Conservation (phyloP, 64 coral and sea anemone genomes). For the Montipora efflorescens region DNA sequence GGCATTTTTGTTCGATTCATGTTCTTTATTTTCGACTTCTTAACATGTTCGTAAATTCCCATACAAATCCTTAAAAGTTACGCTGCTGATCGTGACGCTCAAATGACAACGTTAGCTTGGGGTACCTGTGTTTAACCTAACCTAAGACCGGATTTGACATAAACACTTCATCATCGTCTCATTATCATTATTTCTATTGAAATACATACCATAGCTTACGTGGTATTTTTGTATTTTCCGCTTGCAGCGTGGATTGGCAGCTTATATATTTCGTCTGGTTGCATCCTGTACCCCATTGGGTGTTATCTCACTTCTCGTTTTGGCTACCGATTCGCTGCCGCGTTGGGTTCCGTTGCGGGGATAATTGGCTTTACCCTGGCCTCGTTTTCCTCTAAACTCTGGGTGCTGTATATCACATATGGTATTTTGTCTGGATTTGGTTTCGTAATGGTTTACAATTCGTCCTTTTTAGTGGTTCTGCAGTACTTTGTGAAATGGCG, state of each 20-base stretch:
- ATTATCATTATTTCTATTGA: no score
- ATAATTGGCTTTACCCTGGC: conserved; percentile 28
- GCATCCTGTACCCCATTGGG: conserved; percentile 17
- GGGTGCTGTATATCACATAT: conserved; percentile 52
- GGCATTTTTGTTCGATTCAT: no score
- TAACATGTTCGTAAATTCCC: no score
- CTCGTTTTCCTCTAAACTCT: conserved; percentile 15
- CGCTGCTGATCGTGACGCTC: no score
- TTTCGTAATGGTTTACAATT: not conserved
- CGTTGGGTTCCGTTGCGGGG: not conserved
- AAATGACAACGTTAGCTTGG: no score
- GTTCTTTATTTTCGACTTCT: no score
- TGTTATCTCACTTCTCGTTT: conserved; percentile 15
- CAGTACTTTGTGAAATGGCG: conserved; percentile 72
- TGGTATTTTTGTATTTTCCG: not conserved
- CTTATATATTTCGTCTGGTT: not conserved
- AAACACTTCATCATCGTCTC: no score
- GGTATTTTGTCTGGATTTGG: conserved; percentile 44
- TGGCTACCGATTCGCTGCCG: conserved; percentile 17
- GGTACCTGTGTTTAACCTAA: no score
- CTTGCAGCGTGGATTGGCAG: conserved; percentile 61
- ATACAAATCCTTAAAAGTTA: no score
- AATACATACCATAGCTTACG: not conserved
- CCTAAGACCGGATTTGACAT: no score
- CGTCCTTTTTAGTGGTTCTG: conserved; percentile 34